Evolutionary conservation across 2,888 invertebrate genomes (phyloP), one percentile per base, ranked within the genome.

Genomic region (Pinctada fucata): DNA sequence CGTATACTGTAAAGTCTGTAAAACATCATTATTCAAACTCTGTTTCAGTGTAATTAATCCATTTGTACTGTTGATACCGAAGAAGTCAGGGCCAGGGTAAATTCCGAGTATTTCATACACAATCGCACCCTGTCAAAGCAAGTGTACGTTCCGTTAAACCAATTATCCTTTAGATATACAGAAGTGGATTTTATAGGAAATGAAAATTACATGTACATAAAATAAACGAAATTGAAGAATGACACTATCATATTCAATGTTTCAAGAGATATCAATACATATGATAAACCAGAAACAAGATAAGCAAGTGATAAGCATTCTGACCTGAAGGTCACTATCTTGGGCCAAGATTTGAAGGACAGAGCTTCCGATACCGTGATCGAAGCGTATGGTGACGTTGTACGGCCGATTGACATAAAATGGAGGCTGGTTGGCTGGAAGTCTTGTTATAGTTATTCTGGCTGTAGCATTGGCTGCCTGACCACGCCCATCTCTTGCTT

Each of bases 51-150:
- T 79, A 10, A 91, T 82, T 6, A 76, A 72, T 13, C 87, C 89
- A 50, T 75, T 84, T 13, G 78, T 76, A 2, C 63, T 48, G 74
- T 87, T 81, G 66, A 91, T 80, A 13, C 72, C 70, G 79, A 91
- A 91, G 83, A 88, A 90, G 48, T 85, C 79, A 65, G 84, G 84
- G 4, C 87, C 88, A n/a, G 90, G 89, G 75, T 85, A 90, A n/a
- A 81, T 81, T 31, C 90, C 90, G 16, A 80, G 82, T 6, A 88
- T 72, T 68, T 82, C 82, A 81, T 89, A 90, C 47, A 70, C 65
- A 16, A 90, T 78, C 5, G 16, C 16, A 48, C 87, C 88, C 88
- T 88, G 75, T 16, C 67, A 63, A 79, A 64, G 73, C 8, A 6
- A 6, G 31, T 31, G 31, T 31, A 31, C 0, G 31, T 31, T 31